Percentiles rank a stretch among this genome's conserved stretches.
Conservation (phyloP, 2,797 vertebrate genomes). For the Onychomys arenicola region DNA sequence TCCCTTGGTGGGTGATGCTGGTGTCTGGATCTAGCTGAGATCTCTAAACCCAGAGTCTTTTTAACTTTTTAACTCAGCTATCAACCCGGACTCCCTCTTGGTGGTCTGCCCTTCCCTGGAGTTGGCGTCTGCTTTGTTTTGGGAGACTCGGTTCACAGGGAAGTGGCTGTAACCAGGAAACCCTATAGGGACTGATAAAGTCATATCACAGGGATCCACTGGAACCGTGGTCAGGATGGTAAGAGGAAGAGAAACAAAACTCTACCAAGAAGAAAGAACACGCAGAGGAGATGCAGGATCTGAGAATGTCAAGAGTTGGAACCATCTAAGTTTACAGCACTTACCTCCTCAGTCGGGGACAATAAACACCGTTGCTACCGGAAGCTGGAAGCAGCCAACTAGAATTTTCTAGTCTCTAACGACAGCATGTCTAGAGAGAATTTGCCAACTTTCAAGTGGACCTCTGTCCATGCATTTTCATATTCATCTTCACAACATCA, state of each 20-base stretch:
- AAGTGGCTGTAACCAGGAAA: slow-evolving; percentile 63
- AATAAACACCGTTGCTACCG: background rate
- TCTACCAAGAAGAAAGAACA: background rate
- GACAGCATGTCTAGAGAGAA: background rate
- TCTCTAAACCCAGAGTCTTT: background rate
- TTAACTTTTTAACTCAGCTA: no score
- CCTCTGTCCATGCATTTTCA: background rate
- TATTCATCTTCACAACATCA: background rate
- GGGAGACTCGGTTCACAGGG: background rate
- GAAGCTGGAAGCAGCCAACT: background rate
- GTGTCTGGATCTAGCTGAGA: background rate
- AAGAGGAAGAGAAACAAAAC: slow-evolving; percentile 64
- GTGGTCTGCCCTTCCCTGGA: background rate
- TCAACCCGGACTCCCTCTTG: background rate
- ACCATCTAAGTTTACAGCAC: background rate
- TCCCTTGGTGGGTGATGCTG: background rate
- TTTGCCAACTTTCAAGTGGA: background rate
- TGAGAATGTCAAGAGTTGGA: background rate
- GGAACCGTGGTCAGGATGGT: background rate
- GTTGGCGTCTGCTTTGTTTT: background rate
- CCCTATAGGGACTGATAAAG: slow-evolving; percentile 9
- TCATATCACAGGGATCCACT: background rate
- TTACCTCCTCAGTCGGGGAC: background rate
- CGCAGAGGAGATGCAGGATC: background rate
- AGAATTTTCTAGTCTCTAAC: slow-evolving; percentile 2